phyloP scores from a whole-genome alignment of 2,888 invertebrate species.

The Andricus curvator region DNA sequence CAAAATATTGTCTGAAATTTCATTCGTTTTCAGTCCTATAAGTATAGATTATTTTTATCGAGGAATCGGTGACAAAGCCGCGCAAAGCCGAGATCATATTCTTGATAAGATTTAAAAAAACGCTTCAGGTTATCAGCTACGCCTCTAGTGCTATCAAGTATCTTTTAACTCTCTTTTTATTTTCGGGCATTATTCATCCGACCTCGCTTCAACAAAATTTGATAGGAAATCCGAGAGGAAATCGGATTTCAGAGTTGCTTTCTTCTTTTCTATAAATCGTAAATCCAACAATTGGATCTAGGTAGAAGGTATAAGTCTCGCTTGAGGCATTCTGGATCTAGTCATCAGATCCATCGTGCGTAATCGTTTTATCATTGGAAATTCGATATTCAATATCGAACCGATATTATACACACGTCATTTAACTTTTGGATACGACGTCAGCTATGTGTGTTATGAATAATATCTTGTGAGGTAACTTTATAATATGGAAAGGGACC shows the following conservation, averaged over 20 bases:
- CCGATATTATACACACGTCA: conserved; percentile 25
- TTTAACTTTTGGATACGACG: conserved; percentile 22
- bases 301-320: conserved; percentile 2
- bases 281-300: conserved; percentile 3
- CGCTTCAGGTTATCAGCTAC: background rate
- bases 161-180: background rate
- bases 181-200: background rate
- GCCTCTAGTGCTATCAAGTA: background rate
- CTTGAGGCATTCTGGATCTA: conserved; percentile 22
- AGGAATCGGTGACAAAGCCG: background rate
- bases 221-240: background rate
- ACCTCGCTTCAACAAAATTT: background rate
- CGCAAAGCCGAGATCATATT: conserved; percentile 13
- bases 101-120: conserved; percentile 4
- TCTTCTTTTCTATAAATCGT: background rate
- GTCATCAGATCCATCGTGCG: conserved; percentile 18
- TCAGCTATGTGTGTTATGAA: conserved; percentile 16
- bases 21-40: background rate
- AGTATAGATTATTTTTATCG: conserved; percentile 22
- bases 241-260: background rate
- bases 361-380: conserved; percentile 32
- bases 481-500: background rate
- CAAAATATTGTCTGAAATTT: conserved; percentile 1
- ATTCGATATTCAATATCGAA: conserved; percentile 22
- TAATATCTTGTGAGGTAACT: background rate